Evolutionary conservation across 2,113 vertebrate genomes (phyloP), one percentile per base, ranked within the genome.

Genomic region (Antidorcas marsupialis): DNA sequence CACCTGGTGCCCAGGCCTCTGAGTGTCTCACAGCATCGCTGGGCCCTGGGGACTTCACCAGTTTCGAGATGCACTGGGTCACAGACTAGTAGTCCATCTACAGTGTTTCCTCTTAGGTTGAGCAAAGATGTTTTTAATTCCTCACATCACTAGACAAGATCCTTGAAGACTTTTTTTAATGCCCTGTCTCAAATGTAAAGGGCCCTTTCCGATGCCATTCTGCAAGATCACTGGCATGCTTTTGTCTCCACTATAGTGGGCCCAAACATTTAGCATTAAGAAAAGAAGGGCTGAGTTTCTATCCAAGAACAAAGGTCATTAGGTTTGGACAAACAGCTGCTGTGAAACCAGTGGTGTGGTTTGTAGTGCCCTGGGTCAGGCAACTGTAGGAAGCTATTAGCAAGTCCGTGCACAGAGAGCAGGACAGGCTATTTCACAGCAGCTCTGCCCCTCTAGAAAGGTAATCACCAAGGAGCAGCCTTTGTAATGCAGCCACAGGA

Each of bases 81-180:
- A 1, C 19, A 12, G 36, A 23, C 83, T 85, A 60, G 57, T 47
- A 53, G 7, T 79, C 55, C 19, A 43, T 57, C 93, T 90, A 47
- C 33, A 96, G 36, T 55, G 15, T 71, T 97, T 94, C 78, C 23
- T 81, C 47, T 53, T 91, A 53, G 36, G 45, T 79, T 92, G 39
- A 33, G 43, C 53, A 89, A 85, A 79, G 52, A 85, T 74, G 50
- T 53, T 94, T 96, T 95, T 79, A 95, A 94, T 94, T 90, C 83
- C 62, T 96, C 74, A 60, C 43, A 52, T 95, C 89, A 67, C 82
- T 93, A 89, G 88, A 88, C 27, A 64, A 36, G 94, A 92, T 83
- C 82, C 16, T 81, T 53, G 50, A 86, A 55, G 74, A 91, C 50
- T 67, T 79, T 64, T 76, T 95, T 60, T 78, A 93, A 28, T 82